Base-by-base conservation (phyloP, 1,140 invertebrate genomes). In the Brachionus asplanchnoidis region DNA sequence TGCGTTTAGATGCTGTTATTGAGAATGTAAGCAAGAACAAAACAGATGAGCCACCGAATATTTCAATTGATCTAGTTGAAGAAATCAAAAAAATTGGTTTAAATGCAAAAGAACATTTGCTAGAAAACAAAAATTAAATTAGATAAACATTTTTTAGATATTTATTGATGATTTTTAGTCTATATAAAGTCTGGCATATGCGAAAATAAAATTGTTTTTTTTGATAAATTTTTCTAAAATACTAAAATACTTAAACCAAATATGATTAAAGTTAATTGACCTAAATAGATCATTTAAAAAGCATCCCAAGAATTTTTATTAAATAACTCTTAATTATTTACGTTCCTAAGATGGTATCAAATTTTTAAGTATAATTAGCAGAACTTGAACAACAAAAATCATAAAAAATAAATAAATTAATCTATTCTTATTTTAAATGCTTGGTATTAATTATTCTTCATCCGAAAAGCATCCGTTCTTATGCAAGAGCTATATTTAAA, bases 21-120 rank as follows among this genome's bases (percentile, higher is more conserved):
- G 79, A 82, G 26, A 82, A 46, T 82, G 53, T 60, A 66, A 68
- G 26, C 53, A 82, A 82, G 42, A n/a, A 9, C 20, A 82, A 68
- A 60, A 26, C 3, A 8, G 40, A 82, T 44, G 79, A 82, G 40
- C 12, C 11, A 23, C 5, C 50, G 26, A 82, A 60, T 17, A 60
- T 42, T 60, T 36, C 65, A 60, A 12, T n/a, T 17, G 53, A 60
- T 2, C 6, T 65, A 12, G 12, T 82, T 11, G 32, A 82, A 65
- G 79, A 82, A 36, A 65, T 82, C 14, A 36, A 36, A 65, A 12
- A 3, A 14, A 82, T 82, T 65, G 79, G 53, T 17, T 17, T 82
- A 2, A 60, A 65, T 36, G 20, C 50, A 12, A 82, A 82, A 46
- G 23, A 40, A 20, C 53, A 82, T 82, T 26, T 82, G 11, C 28